Evolutionary conservation across 2,113 vertebrate genomes (phyloP), one percentile per base, ranked within the genome.

Genomic region (Cynopterus brachyotis): DNA sequence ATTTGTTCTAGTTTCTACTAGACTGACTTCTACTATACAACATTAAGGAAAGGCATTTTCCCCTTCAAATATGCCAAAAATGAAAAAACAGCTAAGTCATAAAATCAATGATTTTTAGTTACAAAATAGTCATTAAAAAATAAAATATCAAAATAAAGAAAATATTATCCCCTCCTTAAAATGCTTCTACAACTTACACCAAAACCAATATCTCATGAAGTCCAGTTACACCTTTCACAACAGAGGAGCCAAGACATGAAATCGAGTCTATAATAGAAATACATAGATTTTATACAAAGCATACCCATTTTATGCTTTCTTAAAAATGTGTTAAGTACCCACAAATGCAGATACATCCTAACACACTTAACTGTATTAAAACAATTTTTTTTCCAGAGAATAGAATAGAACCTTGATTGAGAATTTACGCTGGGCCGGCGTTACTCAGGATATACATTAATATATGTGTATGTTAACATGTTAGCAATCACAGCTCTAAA

Each of bases 41-140:
- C 24, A 87, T 30, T 69, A 82, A 90, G 13, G n/a, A 76, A 89
- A 84, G 35, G 19, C 35, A 84, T 19, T 72, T 72, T 66, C 5
- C 28, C 40, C 40, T 93, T 82, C 30, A 64, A 90, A 95, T n/a
- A 83, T 22, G 13, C 64, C 15, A 83, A 94, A 94, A 92, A 28
- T 16, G 47, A n/a, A 42, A 91, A 95, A 81, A 67, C 15, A 64
- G 11, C n/a, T 28, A 85, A 64, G n/a, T 69, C 47, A 89, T 53
- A 93, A 69, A 73, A 24, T 59, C 47, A 80, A 17, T 95, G 66
- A 62, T 30, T 80, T 93, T 30, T 67, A 85, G 70, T 35, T 59
- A 84, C 17, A 85, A 47, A 80, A 89, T 2, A 79, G 3, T 47
- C 22, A 20, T 28, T 5, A 26, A 60, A 81, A 88, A 80, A 35